These are phyloP conservation scores for Xyrauchen texanus DNA, from an alignment of 2,113 vertebrate species.

Conservation along the genomic window DNA sequence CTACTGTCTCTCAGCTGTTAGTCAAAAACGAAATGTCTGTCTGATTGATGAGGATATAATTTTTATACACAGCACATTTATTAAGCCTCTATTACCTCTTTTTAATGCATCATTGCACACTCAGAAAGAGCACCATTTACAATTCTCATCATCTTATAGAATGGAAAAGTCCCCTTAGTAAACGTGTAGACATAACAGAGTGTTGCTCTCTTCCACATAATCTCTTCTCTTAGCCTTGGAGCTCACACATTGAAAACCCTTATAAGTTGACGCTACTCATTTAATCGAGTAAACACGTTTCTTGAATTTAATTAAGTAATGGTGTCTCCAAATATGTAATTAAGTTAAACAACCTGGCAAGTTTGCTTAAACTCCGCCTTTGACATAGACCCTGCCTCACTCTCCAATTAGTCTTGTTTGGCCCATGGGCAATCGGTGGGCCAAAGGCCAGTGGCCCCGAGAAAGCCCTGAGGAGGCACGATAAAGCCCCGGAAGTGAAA, in stretches of 20 bases:
- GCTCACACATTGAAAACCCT: background rate
- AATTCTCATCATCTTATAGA: background rate
- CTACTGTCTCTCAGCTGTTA: constrained; percentile 32
- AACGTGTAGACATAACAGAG: constrained; percentile 37
- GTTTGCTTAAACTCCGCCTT: no score
- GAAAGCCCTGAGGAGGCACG: no score
- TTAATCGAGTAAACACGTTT: no score
- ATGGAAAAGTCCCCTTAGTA: background rate
- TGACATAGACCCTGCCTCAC: no score
- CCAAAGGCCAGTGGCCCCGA: no score
- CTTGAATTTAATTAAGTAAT: no score
- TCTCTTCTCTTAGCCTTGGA: constrained; percentile 35
- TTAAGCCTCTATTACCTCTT: background rate
- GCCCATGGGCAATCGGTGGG: no score
- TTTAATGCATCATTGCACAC: background rate
- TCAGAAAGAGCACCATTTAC: background rate
- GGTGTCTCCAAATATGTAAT: no score
- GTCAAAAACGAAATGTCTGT: background rate
- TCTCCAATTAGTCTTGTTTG: no score
- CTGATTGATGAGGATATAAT: constrained; percentile 7
- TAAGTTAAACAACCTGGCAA: no score
- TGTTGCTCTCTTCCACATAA: constrained; percentile 1
- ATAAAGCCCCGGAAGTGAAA: no score
- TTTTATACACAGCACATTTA: background rate
- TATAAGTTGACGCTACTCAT: no score